phyloP scores from a whole-genome alignment of 1,140 invertebrate genomes.

The Leptopilina boulardi region DNA sequence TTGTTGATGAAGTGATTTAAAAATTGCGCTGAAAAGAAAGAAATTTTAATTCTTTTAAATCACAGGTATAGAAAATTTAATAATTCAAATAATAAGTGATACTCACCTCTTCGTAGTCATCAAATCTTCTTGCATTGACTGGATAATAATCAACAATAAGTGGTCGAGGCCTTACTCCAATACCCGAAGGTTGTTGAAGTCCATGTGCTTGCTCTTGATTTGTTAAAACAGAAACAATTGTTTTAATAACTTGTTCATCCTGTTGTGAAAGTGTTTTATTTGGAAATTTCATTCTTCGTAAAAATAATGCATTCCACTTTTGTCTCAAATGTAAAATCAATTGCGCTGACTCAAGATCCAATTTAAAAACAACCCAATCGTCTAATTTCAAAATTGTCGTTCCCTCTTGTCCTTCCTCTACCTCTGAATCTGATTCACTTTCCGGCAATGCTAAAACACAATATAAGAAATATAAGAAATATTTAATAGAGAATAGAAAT shows the following conservation, averaged over 20 bases:
- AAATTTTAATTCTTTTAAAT: background rate
- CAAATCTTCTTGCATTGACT: conserved; percentile 66
- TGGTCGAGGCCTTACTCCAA: conserved; percentile 86
- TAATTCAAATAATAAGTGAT: too few relatives aligned
- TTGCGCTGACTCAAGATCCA: conserved; percentile 81
- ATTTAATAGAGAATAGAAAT: too few relatives aligned
- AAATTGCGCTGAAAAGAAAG: conserved; percentile 39
- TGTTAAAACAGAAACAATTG: conserved; percentile 82
- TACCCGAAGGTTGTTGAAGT: conserved; percentile 84
- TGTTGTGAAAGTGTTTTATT: conserved; percentile 80
- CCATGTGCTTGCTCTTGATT: conserved; percentile 85
- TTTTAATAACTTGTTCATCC: conserved; percentile 84
- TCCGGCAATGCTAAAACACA: conserved; percentile 70
- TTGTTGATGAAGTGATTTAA: conserved; percentile 11
- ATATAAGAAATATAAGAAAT: conserved; percentile 25
- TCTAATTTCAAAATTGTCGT: conserved; percentile 82
- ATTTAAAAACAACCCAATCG: conserved; percentile 88
- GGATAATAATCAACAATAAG: conserved; percentile 78
- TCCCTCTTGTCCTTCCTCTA: conserved; percentile 79
- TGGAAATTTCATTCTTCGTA: conserved; percentile 84
- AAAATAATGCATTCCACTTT: conserved; percentile 86
- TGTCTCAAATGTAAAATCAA: conserved; percentile 85
- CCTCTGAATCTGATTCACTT: conserved; percentile 80
- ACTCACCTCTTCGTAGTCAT: conserved; percentile 64
- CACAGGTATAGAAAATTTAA: conserved; percentile 22